These are phyloP conservation scores for Spodoptera picta DNA, from an alignment of 2,888 invertebrate species.

Conservation along the genomic window DNA sequence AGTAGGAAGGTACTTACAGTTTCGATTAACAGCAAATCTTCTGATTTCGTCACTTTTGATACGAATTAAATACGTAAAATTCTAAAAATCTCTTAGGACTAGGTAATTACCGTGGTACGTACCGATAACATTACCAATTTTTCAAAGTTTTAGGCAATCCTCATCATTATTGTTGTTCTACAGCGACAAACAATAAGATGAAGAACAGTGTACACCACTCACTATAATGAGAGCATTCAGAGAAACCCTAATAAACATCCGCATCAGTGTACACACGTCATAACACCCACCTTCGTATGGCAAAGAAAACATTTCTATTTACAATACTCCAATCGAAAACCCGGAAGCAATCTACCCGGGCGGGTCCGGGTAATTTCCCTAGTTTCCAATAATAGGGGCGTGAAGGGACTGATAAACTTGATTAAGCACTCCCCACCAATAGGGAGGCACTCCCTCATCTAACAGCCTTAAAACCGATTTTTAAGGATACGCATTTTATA, in stretches of 20 bases:
- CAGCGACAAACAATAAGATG: neutral
- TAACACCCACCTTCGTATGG: constrained; percentile 17
- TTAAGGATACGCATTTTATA: constrained; percentile 40
- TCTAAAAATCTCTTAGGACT: too few species aligned
- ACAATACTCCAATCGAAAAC: constrained; percentile 55
- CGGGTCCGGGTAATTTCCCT: constrained; percentile 58
- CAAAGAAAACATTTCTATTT: constrained; percentile 45
- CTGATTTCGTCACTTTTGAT: too few species aligned
- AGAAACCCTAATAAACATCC: constrained; percentile 11
- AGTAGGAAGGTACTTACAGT: too few species aligned
- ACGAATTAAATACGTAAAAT: too few species aligned
- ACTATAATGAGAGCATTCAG: constrained; percentile 1
- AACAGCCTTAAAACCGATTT: constrained; percentile 59
- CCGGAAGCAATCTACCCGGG: constrained; percentile 59
- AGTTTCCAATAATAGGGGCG: constrained; percentile 61
- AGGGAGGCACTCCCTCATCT: constrained; percentile 55
- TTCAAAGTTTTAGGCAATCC: too few species aligned
- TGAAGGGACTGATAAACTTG: constrained; percentile 67
- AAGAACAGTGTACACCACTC: neutral
- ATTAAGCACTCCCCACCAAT: constrained; percentile 62
- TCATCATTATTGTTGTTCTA: neutral
- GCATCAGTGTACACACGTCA: constrained; percentile 13
- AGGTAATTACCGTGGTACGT: too few species aligned
- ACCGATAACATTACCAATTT: too few species aligned
- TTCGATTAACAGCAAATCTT: too few species aligned